Base-by-base conservation (phyloP, 2,888 invertebrate genomes). In the Stenolophus ochropezus region DNA sequence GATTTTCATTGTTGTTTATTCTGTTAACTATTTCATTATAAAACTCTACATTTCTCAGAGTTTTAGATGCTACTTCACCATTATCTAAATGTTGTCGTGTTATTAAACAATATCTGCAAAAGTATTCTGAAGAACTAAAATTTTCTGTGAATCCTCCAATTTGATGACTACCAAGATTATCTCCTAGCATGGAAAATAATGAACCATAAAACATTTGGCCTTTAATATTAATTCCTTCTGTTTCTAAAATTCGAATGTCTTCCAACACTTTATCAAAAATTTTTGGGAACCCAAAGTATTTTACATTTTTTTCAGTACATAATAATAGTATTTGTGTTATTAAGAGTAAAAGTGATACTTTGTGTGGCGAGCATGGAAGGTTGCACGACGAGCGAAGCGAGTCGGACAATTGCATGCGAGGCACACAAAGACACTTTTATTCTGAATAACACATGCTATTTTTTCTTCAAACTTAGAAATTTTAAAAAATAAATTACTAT, bases 141-240 rank as follows among this genome's bases (percentile, higher is more conserved):
- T 85, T 86, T 85, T 85, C 84, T 21, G 42, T 49, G 84, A 85
- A 86, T 11, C 86, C 86, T 42, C 86, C 86, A 33, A 87, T 83
- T 82, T 85, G 84, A 78, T 86, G 86, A 74, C 84, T 82, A 18
- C 85, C 85, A 73, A 85, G 80, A 82, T 85, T 85, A 71, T 85
- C 85, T 2, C 84, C 85, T 75, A 83, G 23, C 8, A 86, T 82
- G 33, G 83, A 83, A 61, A 85, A 21, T 3, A 85, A 2, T 47
- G 83, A 74, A 4, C 85, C 85, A 82, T 82, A 78, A 25, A 82
- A 47, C 18, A 83, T 83, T 71, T 61, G 51, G 53, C n/a, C 14
- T 16, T 27, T 81, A 53, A 84, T 47, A 33, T 47, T 4, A 14
- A 85, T 81, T 11, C 85, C 85, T 14, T 65, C 69, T n/a, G 78